Base-by-base conservation (phyloP, 2,888 invertebrate species). In the Adelphocoris suturalis region DNA sequence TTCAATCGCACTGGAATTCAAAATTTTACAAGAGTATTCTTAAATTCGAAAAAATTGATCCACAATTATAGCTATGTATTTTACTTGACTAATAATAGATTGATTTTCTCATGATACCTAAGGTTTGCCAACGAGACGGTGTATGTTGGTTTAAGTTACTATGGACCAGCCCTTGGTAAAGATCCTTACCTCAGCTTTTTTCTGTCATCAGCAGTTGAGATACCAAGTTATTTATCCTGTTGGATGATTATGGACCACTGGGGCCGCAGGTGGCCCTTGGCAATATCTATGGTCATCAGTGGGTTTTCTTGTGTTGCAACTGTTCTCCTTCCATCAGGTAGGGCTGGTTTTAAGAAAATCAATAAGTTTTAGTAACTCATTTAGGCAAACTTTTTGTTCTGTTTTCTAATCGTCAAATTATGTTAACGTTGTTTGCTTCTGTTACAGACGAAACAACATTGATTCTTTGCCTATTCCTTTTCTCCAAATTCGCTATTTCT, bases 91-190 rank as follows among this genome's bases (percentile, higher is more conserved):
- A 78, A 46, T 46, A 48, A 48, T 46, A 4, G 9, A 46, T 19
- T 28, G 0, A 37, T 80, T 82, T n/a, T 81, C 89, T 90, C n/a
- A n/a, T n/a, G n/a, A n/a, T n/a, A n/a, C n/a, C n/a, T 9, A 91
- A 95, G 95, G 95, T 98, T 98, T 93, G 97, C 98, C 84, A 98
- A 97, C 92, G 97, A 98, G 92, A 97, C 97, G 93, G 98, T 98
- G 1, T 98, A 98, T 93, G 96, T 98, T 23, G 98, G 98, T 0
- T 94, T 98, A 61, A 98, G 97, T 92, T 98, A 98, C 93, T 98
- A 98, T 92, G 97, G 98, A 0, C 98, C 98, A 13, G 96, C 97
- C 0, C 94, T 98, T 87, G 98, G 98, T 13, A 96, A 95, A 92
- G 97, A 98, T 93, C 97, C 97, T 92, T 97, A 98, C 93, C 94